Conservation (phyloP, 1,140 invertebrate genomes). For the Battus philenor region DNA sequence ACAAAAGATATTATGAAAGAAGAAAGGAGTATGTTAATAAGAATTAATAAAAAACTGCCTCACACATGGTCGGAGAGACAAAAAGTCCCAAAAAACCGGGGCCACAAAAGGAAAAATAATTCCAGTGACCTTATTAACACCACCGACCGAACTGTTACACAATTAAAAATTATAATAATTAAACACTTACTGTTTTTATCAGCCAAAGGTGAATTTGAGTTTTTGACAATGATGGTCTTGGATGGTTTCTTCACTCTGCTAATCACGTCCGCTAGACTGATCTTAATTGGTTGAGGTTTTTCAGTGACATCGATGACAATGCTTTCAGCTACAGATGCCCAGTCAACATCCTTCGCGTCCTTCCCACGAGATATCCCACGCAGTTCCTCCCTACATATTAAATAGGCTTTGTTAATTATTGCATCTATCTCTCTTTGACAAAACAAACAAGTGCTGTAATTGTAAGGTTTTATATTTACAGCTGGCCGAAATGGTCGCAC, state of each 20-base stretch:
- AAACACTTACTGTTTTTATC: constrained; percentile 77
- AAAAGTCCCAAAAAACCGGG: not conserved
- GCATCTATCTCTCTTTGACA: not conserved
- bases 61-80: too few species aligned
- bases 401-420: not conserved
- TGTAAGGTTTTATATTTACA: too few species aligned
- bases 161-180: too few species aligned
- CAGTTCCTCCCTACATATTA: constrained; percentile 84
- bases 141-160: too few species aligned
- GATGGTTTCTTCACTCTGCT: constrained; percentile 80
- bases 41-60: too few species aligned
- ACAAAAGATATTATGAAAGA: too few species aligned
- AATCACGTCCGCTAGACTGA: constrained; percentile 84
- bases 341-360: constrained; percentile 90
- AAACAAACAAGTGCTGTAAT: too few species aligned
- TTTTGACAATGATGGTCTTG: constrained; percentile 77
- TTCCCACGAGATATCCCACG: constrained; percentile 87
- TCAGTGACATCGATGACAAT: constrained; percentile 74
- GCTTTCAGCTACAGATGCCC: constrained; percentile 81
- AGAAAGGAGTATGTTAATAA: too few species aligned
- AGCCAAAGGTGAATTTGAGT: constrained; percentile 54
- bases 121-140: too few species aligned
- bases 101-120: too few species aligned
- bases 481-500: too few species aligned
- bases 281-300: constrained; percentile 88